Percentiles rank a stretch among this genome's conserved stretches.
Conservation (phyloP, 2,113 vertebrate species). For the Lota lota region DNA sequence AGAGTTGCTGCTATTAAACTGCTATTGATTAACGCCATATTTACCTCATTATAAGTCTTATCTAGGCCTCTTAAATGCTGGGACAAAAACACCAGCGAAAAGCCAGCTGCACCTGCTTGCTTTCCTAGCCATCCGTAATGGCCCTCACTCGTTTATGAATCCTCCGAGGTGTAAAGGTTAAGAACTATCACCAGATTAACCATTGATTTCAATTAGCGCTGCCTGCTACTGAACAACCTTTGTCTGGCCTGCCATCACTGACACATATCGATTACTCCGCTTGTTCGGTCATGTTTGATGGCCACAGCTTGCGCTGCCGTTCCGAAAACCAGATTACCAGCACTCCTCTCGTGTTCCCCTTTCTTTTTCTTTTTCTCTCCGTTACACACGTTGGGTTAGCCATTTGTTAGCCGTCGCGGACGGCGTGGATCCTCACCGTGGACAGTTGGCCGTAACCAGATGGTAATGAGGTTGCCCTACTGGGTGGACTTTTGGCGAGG, state of each 20-base stretch:
- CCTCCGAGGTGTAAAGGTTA: conserved; percentile 67
- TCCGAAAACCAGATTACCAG: conserved; percentile 54
- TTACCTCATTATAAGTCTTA: conserved; percentile 54
- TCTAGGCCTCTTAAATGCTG: conserved; percentile 45
- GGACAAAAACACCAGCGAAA: conserved; percentile 44
- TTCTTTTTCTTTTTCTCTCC: conserved; percentile 11
- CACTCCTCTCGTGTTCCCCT: not conserved
- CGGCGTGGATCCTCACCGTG: conserved; percentile 18
- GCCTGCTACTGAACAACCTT: conserved; percentile 75
- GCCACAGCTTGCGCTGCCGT: conserved; percentile 53
- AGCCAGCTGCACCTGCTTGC: not conserved
- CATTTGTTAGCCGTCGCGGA: conserved; percentile 12
- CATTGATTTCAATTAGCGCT: conserved; percentile 81
- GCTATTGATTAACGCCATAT: conserved; percentile 57
- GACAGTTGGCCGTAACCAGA: conserved; percentile 35
- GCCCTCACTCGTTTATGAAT: conserved; percentile 67
- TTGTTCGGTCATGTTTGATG: conserved; percentile 73
- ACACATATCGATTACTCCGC: conserved; percentile 69
- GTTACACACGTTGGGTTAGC: conserved; percentile 1
- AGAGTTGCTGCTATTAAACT: too few relatives aligned
- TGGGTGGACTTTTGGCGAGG: conserved; percentile 11
- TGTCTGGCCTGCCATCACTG: conserved; percentile 73
- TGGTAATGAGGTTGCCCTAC: conserved; percentile 53
- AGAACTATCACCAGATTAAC: conserved; percentile 78
- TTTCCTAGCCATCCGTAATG: conserved; percentile 23